Base-by-base conservation (phyloP, 2,888 invertebrate genomes). In the Cephus rjabovi region DNA sequence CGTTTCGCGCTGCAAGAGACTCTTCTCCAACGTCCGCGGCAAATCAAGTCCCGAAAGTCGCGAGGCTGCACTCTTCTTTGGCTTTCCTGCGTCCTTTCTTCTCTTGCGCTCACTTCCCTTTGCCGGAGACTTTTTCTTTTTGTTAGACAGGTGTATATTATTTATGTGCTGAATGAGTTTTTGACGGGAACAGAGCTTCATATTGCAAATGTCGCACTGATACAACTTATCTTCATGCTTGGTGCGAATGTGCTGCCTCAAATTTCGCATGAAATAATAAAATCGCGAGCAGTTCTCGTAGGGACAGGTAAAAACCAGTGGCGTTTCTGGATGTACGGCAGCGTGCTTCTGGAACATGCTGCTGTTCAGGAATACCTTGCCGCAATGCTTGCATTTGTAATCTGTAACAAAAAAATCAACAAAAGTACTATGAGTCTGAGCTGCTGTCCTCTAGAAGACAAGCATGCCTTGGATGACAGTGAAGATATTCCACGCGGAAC, bases 201-300 rank as follows among this genome's bases (percentile, higher is more conserved):
- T 4, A 31, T 83, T 81, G 35, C 90, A 90, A 37, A 86, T 81
- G 34, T 90, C 88, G 34, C 90, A 90, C 1, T 81, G 76, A 40
- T 76, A 78, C 40, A 93, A 93, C 6, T 92, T 84, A 2, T 92
- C 92, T 31, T 92, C 86, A 85, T 95, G 95, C 68, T 91, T 92
- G 2, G 90, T 90, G 77, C 91, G 83, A 78, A 94, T 91, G 82
- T 95, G 95, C 77, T 93, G 92, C 2, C 91, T 92, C 33, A 95
- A 90, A 90, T 94, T 95, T 71, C 92, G 92, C 82, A 93, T 93
- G 80, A 93, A 93, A 9, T 92, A 90, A 87, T 94, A 95, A 77
- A 89, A 88, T 75, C 93, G 93, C 1, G 83, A 76, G 82, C 93
- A 93, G 1, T 86, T 88, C 1, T 91, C 88, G 69, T 90, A 87